A percentile compares a stretch with the other conserved stretches of the same genome.
These are phyloP conservation scores for Pachliopta kotzebuea DNA, from an alignment of 2,888 invertebrate genomes.

Conservation along the genomic window DNA sequence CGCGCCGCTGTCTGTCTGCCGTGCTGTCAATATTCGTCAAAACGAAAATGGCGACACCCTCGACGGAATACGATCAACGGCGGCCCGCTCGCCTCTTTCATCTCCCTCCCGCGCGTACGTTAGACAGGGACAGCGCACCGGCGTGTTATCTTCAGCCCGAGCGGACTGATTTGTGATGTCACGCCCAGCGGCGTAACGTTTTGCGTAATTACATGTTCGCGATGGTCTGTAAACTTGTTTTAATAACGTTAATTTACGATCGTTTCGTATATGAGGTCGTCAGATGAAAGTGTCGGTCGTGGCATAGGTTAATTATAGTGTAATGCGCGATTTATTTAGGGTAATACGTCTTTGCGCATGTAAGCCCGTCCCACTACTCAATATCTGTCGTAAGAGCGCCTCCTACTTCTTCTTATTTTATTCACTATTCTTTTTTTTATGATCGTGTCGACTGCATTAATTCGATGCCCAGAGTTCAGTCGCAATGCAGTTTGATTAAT, in stretches of 20 bases:
- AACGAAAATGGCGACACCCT: slow-evolving; percentile 86
- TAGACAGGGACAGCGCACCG: slow-evolving; percentile 51
- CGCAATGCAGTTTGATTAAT: slow-evolving; percentile 78
- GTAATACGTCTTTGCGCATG: slow-evolving; percentile 76
- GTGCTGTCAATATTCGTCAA: slow-evolving; percentile 88
- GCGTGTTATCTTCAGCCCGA: slow-evolving; percentile 72
- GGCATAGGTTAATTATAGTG: slow-evolving; percentile 61
- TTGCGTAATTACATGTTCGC: slow-evolving; percentile 76
- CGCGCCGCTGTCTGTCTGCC: slow-evolving; percentile 79
- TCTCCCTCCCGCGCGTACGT: slow-evolving; percentile 46
- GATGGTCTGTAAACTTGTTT: slow-evolving; percentile 74
- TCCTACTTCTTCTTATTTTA: slow-evolving; percentile 80
- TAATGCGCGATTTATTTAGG: slow-evolving; percentile 50
- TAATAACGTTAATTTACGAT: slow-evolving; percentile 73
- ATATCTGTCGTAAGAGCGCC: slow-evolving; percentile 77
- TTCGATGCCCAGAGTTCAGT: slow-evolving; percentile 52
- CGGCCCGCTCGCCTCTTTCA: slow-evolving; percentile 53
- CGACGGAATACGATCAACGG: slow-evolving; percentile 78
- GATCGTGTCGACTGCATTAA: slow-evolving; percentile 72
- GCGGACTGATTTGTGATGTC: slow-evolving; percentile 79
- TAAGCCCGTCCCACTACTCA: slow-evolving; percentile 79
- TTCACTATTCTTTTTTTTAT: slow-evolving; percentile 65
- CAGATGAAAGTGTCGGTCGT: slow-evolving; percentile 65
- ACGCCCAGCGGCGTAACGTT: slow-evolving; percentile 81
- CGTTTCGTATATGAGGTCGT: slow-evolving; percentile 65